Percentiles rank a stretch among this genome's conserved stretches.
Conservation (phyloP, 2,888 invertebrate species). For the Aphodius granarius region DNA sequence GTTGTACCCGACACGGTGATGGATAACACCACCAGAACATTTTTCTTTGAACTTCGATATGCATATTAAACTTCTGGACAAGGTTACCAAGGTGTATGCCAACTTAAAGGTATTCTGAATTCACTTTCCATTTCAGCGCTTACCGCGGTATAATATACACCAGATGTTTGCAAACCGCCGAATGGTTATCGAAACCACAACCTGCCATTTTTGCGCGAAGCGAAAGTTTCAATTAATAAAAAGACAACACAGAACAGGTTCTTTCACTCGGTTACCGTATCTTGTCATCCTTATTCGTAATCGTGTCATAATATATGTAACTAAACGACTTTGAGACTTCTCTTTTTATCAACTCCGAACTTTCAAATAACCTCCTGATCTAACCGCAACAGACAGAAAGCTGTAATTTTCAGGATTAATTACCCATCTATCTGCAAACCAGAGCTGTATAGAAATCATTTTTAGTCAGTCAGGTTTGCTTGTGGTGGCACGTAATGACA, state of each 20-base stretch:
- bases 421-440: too few relatives aligned
- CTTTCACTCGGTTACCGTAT: neutral
- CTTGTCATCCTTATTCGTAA: neutral
- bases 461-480: too few relatives aligned
- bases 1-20: neutral
- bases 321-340: too few relatives aligned
- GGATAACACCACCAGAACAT: neutral
- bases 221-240: neutral
- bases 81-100: neutral
- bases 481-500: too few relatives aligned
- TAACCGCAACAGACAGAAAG: too few relatives aligned
- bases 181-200: neutral
- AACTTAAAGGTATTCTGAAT: neutral
- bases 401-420: too few relatives aligned
- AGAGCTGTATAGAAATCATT: too few relatives aligned
- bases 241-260: neutral
- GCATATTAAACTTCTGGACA: neutral
- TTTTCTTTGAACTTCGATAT: neutral
- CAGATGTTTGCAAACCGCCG: neutral
- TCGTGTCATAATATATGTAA: neutral
- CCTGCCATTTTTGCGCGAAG: neutral
- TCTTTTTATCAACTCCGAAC: too few relatives aligned
- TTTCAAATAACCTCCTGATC: too few relatives aligned
- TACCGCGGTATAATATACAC: neutral
- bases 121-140: neutral